These are phyloP conservation scores for Mallateleia sp. DNA, from an alignment of 2,888 invertebrate species.

Conservation along the genomic window DNA sequence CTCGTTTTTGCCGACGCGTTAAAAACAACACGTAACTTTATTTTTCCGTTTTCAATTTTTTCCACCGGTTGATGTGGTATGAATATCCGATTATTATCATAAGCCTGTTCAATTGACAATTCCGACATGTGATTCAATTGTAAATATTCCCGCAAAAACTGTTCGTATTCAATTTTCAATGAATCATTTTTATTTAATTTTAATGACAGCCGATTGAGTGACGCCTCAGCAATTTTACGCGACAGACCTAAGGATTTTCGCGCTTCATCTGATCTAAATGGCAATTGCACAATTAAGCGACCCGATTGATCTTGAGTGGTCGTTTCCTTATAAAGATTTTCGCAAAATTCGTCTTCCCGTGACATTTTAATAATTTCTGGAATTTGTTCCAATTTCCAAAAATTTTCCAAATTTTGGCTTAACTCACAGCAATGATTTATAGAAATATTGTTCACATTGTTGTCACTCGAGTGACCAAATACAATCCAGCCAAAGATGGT, in stretches of 20 bases:
- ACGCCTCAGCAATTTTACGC: not conserved
- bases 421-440: no score
- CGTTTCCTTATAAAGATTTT: not conserved
- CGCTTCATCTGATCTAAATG: not conserved
- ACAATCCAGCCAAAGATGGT: conserved; percentile 22
- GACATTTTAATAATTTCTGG: not conserved
- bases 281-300: not conserved
- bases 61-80: not conserved
- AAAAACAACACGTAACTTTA: not conserved
- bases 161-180: no score
- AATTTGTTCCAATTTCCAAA: not conserved
- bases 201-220: not conserved
- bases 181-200: no score
- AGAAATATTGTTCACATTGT: no score
- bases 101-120: not conserved
- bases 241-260: not conserved
- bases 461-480: not conserved
- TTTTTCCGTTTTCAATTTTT: not conserved
- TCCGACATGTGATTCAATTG: not conserved
- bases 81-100: not conserved
- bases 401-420: not conserved
- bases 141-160: not conserved
- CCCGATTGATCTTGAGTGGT: not conserved
- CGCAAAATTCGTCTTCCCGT: not conserved
- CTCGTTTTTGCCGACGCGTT: not conserved